Evolutionary conservation across 2,888 invertebrate species (phyloP).

Genomic region (Dryocosmus kuriphilus): DNA sequence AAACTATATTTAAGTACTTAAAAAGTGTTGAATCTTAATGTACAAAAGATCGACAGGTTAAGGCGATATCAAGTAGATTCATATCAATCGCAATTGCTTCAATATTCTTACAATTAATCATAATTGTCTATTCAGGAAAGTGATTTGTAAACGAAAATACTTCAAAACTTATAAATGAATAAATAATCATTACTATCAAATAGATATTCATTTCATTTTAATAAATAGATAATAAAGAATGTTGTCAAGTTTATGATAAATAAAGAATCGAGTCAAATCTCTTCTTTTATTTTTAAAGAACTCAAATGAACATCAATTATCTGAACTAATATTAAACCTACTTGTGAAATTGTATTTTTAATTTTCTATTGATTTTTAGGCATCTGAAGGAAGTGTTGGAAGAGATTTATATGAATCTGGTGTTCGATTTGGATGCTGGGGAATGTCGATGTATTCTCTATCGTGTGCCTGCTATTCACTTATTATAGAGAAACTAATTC

Average conservation of each 20-base stretch:
- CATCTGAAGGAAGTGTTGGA: constrained; percentile 82
- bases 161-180: neutral
- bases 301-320: too few relatives aligned
- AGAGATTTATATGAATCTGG: constrained; percentile 91
- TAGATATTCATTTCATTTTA: too few relatives aligned
- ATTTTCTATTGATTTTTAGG: constrained; percentile 79
- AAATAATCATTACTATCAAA: neutral
- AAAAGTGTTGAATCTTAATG: constrained; percentile 2
- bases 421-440: constrained; percentile 96
- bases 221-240: too few relatives aligned
- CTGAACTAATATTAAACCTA: too few relatives aligned
- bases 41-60: neutral
- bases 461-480: constrained; percentile 96
- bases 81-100: neutral
- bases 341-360: too few relatives aligned
- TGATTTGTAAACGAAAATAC: neutral
- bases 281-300: too few relatives aligned
- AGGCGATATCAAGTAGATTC: neutral
- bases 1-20: neutral
- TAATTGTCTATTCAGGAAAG: neutral
- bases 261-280: too few relatives aligned
- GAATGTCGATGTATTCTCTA: constrained; percentile 97
- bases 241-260: too few relatives aligned
- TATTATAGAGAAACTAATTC: constrained; percentile 91
- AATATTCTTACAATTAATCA: neutral